Evolutionary conservation across 2,113 vertebrate genomes (phyloP), one percentile per base, ranked within the genome.

Genomic region (Barnardius zonarius): DNA sequence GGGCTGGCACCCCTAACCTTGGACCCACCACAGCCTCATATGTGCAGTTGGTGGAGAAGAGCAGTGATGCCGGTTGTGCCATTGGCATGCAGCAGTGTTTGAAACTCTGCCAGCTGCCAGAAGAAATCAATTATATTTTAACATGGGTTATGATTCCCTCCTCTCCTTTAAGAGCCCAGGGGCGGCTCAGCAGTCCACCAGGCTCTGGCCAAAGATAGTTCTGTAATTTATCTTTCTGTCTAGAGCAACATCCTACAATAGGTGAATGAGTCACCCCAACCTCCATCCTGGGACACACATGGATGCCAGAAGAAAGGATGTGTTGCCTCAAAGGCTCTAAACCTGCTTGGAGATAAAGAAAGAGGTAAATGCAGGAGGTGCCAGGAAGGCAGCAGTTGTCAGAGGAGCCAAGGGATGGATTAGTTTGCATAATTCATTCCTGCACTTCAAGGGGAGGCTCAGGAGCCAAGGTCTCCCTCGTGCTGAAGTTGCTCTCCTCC

Each of bases 341-440:
- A 93, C 72, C 52, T n/a, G 18, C 79, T 83, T 4, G 3, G 30
- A 73, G 88, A 73, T 64, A 68, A 78, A 94, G 73, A 41, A 66
- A 75, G 33, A 67, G 31, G 41, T 73, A 95, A 87, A 96, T 75
- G 52, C 55, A 82, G 78, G 74, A 89, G 84, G 35, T 82, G 70
- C 51, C 52, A 33, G 74, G 70, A 83, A 93, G 48, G 91, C 51
- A 84, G 93, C 54, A 79, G 90, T 55, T 86, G 48, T 78, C 0
- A 0, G 69, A 83, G 78, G 78, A 89, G 81, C 79, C 90, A 87
- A 84, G 91, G 94, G 79, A 95, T 0, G 1, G 66, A 91, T 93
- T 89, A 89, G 66, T 93, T 96, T 97, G 94, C 79, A 95, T 96
- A 95, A 95, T 95, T 95, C 69, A 94, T 95, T 86, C 81, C 76